Base-by-base conservation (phyloP, 2,797 vertebrate genomes). In the Channa striata region DNA sequence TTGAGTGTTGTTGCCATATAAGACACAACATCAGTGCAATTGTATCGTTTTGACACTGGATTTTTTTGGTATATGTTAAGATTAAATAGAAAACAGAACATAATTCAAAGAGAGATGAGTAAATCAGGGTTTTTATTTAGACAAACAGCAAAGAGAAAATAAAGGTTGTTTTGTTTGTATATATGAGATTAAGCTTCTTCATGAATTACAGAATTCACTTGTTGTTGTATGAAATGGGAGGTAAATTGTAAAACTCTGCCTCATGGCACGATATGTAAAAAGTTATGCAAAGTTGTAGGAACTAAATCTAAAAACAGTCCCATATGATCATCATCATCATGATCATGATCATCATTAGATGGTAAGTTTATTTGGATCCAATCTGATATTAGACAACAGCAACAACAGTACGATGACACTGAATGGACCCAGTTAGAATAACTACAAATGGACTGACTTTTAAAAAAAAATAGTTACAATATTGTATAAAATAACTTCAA, bases 41-140 rank as follows among this genome's bases (percentile, higher is more conserved):
- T 40, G 43, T 46, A 54, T 40, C 60, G 70, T 67, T 75, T 71
- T 49, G 59, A 19, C 53, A 16, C 34, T 39, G 11, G 67, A 70
- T 49, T 75, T 72, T n/a, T 79, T 19, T 62, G 57, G 17, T 57
- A 25, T 40, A 72, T 70, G 60, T 70, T n/a, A 16, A 54, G 75
- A 78, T 79, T 61, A 37, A 63, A 82, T 58, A 52, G 65, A 75
- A n/a, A 50, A 72, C 0, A 2, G 33, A 43, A 39, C 52, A 17
- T 36, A 67, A 50, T 11, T 48, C 1, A 4, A 0, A 12, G 25
- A 42, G 42, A 46, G 59, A 37, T 44, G 8, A 59, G 42, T 34
- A 17, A 58, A 25, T 11, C 51, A 13, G 17, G 51, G n/a, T n/a
- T n/a, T n/a, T n/a, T 30, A 68, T 62, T 6, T 44, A 77, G 60